These are phyloP conservation scores for Coreoperca whiteheadi DNA, from an alignment of 2,113 vertebrate genomes.

Conservation along the genomic window DNA sequence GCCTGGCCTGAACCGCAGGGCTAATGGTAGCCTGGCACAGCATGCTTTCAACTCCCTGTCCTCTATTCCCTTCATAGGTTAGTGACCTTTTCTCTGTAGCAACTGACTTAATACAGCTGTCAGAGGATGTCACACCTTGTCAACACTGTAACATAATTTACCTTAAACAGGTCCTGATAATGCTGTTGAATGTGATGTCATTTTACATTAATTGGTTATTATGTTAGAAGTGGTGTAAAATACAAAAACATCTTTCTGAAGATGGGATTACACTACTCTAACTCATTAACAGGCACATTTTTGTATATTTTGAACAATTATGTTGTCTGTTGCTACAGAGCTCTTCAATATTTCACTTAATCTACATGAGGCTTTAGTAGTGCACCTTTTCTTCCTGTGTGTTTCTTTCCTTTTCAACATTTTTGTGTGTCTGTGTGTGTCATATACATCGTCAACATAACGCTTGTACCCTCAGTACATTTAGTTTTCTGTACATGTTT, in stretches of 20 bases:
- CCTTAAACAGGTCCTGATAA: neutral
- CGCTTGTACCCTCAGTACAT: neutral
- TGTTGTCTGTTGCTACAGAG: slow-evolving; percentile 36
- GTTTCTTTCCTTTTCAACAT: neutral
- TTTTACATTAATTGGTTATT: neutral
- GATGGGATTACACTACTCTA: neutral
- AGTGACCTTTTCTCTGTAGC: slow-evolving; percentile 68
- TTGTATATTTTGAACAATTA: neutral
- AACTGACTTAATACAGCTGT: slow-evolving; percentile 4
- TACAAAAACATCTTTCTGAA: neutral
- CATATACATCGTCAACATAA: neutral
- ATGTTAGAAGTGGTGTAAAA: neutral
- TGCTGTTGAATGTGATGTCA: neutral
- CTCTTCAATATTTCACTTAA: neutral
- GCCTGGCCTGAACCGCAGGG: slow-evolving; percentile 31
- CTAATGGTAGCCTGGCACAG: slow-evolving; percentile 84
- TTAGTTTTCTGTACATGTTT: neutral
- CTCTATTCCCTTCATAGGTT: slow-evolving; percentile 96
- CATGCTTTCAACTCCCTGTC: slow-evolving; percentile 91
- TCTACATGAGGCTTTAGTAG: neutral
- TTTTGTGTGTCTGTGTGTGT: neutral
- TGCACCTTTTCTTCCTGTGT: neutral
- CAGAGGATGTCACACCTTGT: neutral
- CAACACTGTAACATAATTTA: neutral
- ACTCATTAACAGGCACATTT: neutral